Percentiles rank a stretch among this genome's conserved stretches.
phyloP scores from a whole-genome alignment of 2,797 vertebrate species.

The Lacerta agilis region DNA sequence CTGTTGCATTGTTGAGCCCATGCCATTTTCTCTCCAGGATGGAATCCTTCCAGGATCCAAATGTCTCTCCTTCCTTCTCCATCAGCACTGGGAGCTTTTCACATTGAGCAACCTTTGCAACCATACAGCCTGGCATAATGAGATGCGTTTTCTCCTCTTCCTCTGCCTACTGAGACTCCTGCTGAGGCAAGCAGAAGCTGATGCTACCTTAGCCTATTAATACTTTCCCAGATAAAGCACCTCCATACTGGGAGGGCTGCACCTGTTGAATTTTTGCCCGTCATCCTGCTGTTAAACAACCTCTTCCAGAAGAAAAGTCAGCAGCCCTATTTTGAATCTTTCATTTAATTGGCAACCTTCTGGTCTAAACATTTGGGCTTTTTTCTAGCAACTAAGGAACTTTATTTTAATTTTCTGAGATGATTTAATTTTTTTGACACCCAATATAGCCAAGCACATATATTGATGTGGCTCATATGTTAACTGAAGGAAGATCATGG shows the following conservation, averaged over 20 bases:
- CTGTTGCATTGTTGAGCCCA: fast-evolving
- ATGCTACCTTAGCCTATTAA: background rate
- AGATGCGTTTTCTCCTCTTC: fast-evolving
- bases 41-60: background rate
- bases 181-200: fast-evolving
- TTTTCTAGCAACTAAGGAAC: background rate
- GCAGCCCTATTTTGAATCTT: background rate
- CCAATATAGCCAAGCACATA: background rate
- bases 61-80: background rate
- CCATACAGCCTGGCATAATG: fast-evolving
- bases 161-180: background rate
- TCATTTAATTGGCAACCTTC: fast-evolving
- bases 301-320: background rate
- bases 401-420: background rate
- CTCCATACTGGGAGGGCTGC: background rate
- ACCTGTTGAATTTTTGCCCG: background rate
- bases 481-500: too few species aligned
- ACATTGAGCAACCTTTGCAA: background rate
- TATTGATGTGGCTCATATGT: too few species aligned
- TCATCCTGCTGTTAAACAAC: background rate
- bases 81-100: background rate
- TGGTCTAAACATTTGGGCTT: background rate
- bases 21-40: fast-evolving
- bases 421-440: background rate
- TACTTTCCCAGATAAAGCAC: background rate